These are phyloP conservation scores for Atethmia centrago DNA, from an alignment of 2,888 invertebrate species.

Conservation along the genomic window DNA sequence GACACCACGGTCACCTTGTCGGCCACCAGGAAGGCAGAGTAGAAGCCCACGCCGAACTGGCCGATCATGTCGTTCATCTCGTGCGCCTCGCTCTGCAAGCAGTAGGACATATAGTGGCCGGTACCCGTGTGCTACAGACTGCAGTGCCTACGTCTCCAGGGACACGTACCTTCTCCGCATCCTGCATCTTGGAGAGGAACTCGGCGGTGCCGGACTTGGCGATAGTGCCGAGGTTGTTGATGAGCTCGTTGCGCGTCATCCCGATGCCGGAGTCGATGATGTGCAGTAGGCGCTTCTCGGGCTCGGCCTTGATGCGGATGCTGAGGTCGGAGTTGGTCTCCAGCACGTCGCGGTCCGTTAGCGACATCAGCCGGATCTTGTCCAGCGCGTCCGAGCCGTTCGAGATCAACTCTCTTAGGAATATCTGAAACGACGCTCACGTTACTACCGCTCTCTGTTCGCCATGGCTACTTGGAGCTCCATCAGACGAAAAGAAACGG, in stretches of 20 bases:
- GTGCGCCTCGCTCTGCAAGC: constrained; percentile 83
- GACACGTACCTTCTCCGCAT: constrained; percentile 82
- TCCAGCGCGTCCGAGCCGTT: constrained; percentile 99
- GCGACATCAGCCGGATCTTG: constrained; percentile 98
- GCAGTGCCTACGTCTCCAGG: background rate
- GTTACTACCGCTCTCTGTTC: background rate
- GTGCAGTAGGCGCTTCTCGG: constrained; percentile 97
- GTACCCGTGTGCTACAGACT: background rate
- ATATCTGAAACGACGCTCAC: constrained; percentile 92
- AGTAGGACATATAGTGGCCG: background rate
- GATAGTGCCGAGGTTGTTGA: constrained; percentile 99
- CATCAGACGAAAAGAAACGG: background rate
- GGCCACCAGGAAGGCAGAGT: constrained; percentile 99
- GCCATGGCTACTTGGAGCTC: background rate
- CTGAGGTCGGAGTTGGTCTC: constrained; percentile 95
- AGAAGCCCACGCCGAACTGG: constrained; percentile 99
- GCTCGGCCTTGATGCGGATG: constrained; percentile 98
- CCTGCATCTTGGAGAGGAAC: constrained; percentile 97
- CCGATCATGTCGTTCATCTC: constrained; percentile 99
- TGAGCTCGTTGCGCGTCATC: constrained; percentile 98
- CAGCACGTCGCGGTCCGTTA: constrained; percentile 96
- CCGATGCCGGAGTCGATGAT: constrained; percentile 99
- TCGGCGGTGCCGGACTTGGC: constrained; percentile 99
- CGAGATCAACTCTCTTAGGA: constrained; percentile 99
- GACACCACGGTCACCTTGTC: constrained; percentile 98